These are phyloP conservation scores for Magallana ariakensis DNA, from an alignment of 1,140 invertebrate genomes.

Conservation along the genomic window DNA sequence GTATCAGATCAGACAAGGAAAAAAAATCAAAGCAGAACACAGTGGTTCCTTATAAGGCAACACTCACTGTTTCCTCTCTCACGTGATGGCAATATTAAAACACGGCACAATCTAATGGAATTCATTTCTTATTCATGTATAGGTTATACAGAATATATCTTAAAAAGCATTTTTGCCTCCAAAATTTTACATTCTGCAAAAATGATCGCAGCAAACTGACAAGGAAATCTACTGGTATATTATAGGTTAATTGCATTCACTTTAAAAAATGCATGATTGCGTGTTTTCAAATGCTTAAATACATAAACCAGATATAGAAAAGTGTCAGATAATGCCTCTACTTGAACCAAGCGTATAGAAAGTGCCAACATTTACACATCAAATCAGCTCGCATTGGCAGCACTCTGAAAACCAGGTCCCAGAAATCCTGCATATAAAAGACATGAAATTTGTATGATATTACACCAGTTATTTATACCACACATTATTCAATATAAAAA, in stretches of 20 bases:
- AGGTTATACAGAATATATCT: too few relatives aligned
- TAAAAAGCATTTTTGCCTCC: too few relatives aligned
- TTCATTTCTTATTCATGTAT: too few relatives aligned
- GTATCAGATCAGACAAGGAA: not conserved
- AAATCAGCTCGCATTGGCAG: not conserved
- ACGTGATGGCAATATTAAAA: not conserved
- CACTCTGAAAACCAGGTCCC: not conserved
- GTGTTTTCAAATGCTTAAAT: not conserved
- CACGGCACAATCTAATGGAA: not conserved
- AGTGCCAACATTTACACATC: conserved; percentile 29
- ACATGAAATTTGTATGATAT: conserved; percentile 35
- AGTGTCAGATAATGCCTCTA: conserved; percentile 17
- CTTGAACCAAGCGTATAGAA: not conserved
- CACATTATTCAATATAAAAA: conserved; percentile 36
- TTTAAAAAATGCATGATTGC: too few relatives aligned
- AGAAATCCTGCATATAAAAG: not conserved
- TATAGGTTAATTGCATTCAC: too few relatives aligned
- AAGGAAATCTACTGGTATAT: too few relatives aligned
- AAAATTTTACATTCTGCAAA: too few relatives aligned
- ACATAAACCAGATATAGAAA: conserved; percentile 22
- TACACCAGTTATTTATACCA: conserved; percentile 34
- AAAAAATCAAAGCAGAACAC: not conserved
- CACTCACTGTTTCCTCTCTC: not conserved
- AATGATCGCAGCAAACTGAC: too few relatives aligned
- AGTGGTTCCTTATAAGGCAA: not conserved